phyloP scores from a whole-genome alignment of 2,113 vertebrate species.

The Perca schrenkii region DNA sequence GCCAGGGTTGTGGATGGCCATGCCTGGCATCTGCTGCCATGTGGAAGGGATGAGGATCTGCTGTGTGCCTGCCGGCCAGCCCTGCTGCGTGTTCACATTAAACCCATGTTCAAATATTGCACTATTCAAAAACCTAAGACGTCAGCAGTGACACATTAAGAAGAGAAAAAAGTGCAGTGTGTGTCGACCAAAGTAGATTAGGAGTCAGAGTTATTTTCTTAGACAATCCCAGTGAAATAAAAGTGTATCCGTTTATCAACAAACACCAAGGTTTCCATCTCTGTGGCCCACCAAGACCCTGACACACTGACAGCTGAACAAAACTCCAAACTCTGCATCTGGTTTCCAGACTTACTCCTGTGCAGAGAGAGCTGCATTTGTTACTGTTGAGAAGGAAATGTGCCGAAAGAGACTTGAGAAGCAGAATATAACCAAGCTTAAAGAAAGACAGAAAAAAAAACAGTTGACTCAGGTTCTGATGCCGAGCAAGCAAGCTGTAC shows the following conservation, averaged over 20 bases:
- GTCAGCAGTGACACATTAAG: background rate
- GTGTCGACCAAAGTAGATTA: background rate
- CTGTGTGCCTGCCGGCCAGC: slow-evolving; percentile 96
- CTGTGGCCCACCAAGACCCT: background rate
- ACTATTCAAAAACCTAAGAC: background rate
- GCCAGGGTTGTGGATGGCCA: slow-evolving; percentile 93
- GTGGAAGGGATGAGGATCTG: slow-evolving; percentile 97
- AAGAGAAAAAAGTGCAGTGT: background rate
- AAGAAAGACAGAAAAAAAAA: slow-evolving; percentile 8
- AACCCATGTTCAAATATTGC: background rate
- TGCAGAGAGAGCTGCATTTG: background rate
- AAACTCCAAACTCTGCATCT: background rate
- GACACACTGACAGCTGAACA: background rate
- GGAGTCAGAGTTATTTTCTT: background rate
- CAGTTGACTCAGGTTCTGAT: background rate
- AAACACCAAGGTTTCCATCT: slow-evolving; percentile 8
- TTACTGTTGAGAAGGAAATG: slow-evolving; percentile 19
- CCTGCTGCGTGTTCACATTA: slow-evolving; percentile 88
- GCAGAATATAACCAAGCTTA: background rate
- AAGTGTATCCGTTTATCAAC: slow-evolving; percentile 16
- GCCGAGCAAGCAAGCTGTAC: slow-evolving; percentile 7
- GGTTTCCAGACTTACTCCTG: slow-evolving; percentile 4
- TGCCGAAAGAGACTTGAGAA: slow-evolving; percentile 1
- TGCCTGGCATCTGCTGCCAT: slow-evolving; percentile 97
- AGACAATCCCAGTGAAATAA: slow-evolving; percentile 8